Evolutionary conservation across 1,140 invertebrate genomes (phyloP).

Genomic region (Dendrolimus kikuchii): DNA sequence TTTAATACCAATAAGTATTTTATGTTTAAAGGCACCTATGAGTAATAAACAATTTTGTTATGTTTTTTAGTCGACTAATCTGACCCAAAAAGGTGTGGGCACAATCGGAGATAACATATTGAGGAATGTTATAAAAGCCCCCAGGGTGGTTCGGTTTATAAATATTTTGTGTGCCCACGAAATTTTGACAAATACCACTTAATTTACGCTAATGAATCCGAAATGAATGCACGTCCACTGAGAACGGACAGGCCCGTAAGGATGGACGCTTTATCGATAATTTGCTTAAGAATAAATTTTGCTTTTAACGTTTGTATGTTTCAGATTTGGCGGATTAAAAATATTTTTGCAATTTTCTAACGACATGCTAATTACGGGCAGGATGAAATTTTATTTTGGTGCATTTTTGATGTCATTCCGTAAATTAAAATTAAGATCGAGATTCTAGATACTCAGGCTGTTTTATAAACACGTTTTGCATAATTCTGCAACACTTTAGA

Average conservation of each 20-base stretch:
- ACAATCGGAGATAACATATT: constrained; percentile 30
- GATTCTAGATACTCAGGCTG: too few relatives aligned
- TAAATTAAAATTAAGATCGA: too few relatives aligned
- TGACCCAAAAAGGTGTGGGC: constrained; percentile 30
- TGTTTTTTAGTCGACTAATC: constrained; percentile 24
- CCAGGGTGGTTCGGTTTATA: constrained; percentile 33
- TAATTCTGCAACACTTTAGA: too few relatives aligned
- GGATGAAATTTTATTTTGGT: too few relatives aligned
- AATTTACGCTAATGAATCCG: constrained; percentile 65
- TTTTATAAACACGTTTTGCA: too few relatives aligned
- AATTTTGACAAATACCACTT: constrained; percentile 67
- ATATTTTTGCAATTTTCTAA: too few relatives aligned
- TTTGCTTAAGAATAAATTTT: constrained; percentile 16
- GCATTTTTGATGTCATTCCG: too few relatives aligned
- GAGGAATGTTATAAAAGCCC: constrained; percentile 25
- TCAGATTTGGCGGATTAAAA: too few relatives aligned
- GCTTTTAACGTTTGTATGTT: neutral
- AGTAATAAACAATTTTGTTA: constrained; percentile 32
- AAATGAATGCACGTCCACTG: constrained; percentile 48
- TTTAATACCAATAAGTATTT: constrained; percentile 37
- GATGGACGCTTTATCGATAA: constrained; percentile 18
- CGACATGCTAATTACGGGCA: too few relatives aligned
- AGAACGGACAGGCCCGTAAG: constrained; percentile 31
- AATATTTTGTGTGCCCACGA: constrained; percentile 55
- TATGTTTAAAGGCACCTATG: constrained; percentile 22